phyloP scores from a whole-genome alignment of 2,888 invertebrate genomes.

The Pollenia labialis region DNA sequence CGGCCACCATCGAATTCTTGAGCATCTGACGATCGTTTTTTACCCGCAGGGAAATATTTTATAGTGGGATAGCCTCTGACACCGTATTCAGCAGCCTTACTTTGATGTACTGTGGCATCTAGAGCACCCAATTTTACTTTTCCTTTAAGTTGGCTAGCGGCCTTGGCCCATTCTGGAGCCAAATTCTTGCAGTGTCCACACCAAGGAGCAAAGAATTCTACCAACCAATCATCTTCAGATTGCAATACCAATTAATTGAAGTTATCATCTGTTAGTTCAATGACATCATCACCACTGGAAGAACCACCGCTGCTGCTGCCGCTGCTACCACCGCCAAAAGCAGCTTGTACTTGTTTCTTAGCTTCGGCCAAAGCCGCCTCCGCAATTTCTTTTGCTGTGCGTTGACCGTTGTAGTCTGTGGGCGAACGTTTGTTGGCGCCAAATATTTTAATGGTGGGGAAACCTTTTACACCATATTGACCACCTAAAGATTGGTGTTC shows the following conservation, averaged over 20 bases:
- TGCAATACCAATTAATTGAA: constrained; percentile 96
- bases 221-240: constrained; percentile 98
- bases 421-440: constrained; percentile 92
- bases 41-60: constrained; percentile 93
- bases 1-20: constrained; percentile 97
- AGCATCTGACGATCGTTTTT: constrained; percentile 88
- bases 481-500: constrained; percentile 92
- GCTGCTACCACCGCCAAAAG: constrained; percentile 86
- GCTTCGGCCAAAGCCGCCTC: constrained; percentile 93
- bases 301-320: constrained; percentile 71
- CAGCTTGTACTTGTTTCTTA: constrained; percentile 89
- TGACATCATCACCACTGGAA: constrained; percentile 85
- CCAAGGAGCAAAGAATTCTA: constrained; percentile 99
- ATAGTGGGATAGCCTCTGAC: constrained; percentile 98
- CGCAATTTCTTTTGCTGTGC: constrained; percentile 93
- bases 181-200: constrained; percentile 98
- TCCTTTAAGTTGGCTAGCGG: constrained; percentile 97
- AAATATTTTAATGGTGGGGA: constrained; percentile 98
- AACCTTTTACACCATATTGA: constrained; percentile 93
- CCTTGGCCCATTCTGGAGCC: constrained; percentile 98
- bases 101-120: constrained; percentile 96
- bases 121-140: constrained; percentile 98
- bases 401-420: constrained; percentile 92
- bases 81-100: constrained; percentile 91
- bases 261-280: constrained; percentile 97